Conservation (phyloP, 2,797 vertebrate species). For the Emydoidea blandingii region DNA sequence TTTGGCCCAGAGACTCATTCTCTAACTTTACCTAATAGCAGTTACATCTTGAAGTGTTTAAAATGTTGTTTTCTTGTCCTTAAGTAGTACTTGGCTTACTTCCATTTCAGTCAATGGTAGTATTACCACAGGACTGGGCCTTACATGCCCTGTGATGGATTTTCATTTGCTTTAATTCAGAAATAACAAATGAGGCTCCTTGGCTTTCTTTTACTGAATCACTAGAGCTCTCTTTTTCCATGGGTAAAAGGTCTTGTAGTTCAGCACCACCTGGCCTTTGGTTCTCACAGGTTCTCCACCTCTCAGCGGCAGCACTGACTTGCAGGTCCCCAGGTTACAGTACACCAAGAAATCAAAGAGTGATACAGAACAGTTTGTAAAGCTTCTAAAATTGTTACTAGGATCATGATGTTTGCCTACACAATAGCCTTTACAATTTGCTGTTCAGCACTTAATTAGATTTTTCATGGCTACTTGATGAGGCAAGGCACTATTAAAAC, state of each 20-base stretch:
- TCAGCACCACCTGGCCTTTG: constrained; percentile 12
- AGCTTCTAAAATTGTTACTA: constrained; percentile 24
- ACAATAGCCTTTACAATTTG: constrained; percentile 41
- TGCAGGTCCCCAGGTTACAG: neutral
- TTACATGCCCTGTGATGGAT: neutral
- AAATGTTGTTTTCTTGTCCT: accelerated
- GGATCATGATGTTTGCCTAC: constrained; percentile 30
- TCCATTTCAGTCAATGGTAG: neutral
- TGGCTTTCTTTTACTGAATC: neutral
- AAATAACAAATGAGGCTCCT: constrained; percentile 5
- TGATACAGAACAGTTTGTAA: neutral
- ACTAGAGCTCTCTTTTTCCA: neutral
- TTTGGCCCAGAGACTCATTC: neutral
- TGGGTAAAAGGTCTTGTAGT: neutral
- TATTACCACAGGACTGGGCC: neutral
- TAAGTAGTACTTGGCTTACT: neutral
- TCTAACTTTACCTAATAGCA: neutral
- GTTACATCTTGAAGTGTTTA: neutral
- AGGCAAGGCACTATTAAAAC: constrained; percentile 43
- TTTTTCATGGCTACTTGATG: constrained; percentile 47
- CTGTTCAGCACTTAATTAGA: constrained; percentile 52
- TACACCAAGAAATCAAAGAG: neutral
- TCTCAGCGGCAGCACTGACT: neutral
- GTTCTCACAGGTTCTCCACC: neutral
- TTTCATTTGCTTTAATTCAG: constrained; percentile 44